phyloP scores from a whole-genome alignment of 2,888 invertebrate genomes.

The Callimorpha dominula region DNA sequence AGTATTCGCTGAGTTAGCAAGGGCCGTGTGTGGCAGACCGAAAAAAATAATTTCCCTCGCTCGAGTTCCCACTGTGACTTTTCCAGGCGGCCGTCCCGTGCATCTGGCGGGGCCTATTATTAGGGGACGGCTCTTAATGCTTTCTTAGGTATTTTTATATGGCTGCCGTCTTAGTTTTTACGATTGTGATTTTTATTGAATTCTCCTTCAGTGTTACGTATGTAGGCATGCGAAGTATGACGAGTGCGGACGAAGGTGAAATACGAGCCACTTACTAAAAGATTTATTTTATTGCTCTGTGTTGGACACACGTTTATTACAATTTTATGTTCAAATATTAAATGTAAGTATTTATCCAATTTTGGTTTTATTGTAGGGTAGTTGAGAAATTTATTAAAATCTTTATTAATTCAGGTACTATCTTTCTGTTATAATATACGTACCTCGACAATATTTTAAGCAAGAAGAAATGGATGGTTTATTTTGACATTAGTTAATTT shows the following conservation, averaged over 20 bases:
- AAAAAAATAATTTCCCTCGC: slow-evolving; percentile 86
- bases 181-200: slow-evolving; percentile 86
- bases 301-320: slow-evolving; percentile 65
- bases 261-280: slow-evolving; percentile 79
- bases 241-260: slow-evolving; percentile 78
- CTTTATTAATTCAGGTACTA: neutral
- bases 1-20: slow-evolving; percentile 82
- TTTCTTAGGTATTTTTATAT: slow-evolving; percentile 85
- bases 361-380: neutral
- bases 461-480: neutral
- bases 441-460: neutral
- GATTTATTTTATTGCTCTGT: slow-evolving; percentile 82
- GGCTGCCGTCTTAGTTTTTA: slow-evolving; percentile 83
- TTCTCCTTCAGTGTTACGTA: slow-evolving; percentile 66
- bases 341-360: slow-evolving; percentile 15
- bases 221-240: slow-evolving; percentile 68
- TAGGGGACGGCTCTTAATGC: slow-evolving; percentile 85
- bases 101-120: slow-evolving; percentile 86
- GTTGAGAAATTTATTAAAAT: neutral
- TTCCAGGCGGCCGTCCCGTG: slow-evolving; percentile 84
- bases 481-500: neutral
- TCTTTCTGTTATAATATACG: neutral
- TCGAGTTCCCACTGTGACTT: slow-evolving; percentile 84
- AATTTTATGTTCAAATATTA: slow-evolving; percentile 61
- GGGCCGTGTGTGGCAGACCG: slow-evolving; percentile 86